Evolutionary conservation across 2,888 invertebrate species (phyloP), one percentile per base, ranked within the genome.

Genomic region (Andrena chrysosceles): DNA sequence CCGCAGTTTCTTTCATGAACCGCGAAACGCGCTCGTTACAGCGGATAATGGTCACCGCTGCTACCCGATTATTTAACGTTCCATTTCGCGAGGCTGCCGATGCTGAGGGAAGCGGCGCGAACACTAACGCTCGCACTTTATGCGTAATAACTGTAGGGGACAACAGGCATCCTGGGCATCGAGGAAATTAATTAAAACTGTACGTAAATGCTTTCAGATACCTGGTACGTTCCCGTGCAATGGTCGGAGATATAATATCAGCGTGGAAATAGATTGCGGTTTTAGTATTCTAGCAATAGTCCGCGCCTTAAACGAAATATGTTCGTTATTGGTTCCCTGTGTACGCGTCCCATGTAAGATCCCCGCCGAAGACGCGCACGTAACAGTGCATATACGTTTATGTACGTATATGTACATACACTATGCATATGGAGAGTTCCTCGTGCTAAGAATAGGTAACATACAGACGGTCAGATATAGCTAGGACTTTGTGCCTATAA

Each of bases 401-500:
- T 77, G 63, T 33, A 82, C 67, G 75, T 84, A 68, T 77, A 84
- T 81, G 75, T 83, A 78, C 83, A 84, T 89, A 85, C 81, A 86
- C 81, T 82, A 87, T 75, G 87, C 88, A 89, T 88, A 88, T 87
- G 85, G 89, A 89, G 89, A 89, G 89, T 89, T 87, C 83, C 80
- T 87, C 89, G 85, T 85, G 90, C 92, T 93, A 93, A 93, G 93
- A 93, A 93, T 93, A 93, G 92, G 91, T 89, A 90, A 90, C 91
- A 90, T 90, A 92, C 92, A 93, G 91, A 90, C 90, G 91, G 85
- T 89, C 90, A 88, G 89, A 92, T 92, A 91, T 91, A 92, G 91
- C 92, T 90, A 92, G 90, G 89, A 93, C 90, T 93, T 92, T 92
- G 91, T 89, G 91, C 91, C 90, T 92, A 93, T 93, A 93, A 92